Base-by-base conservation (phyloP, 2,888 invertebrate genomes). In the Andrena haemorrhoa region DNA sequence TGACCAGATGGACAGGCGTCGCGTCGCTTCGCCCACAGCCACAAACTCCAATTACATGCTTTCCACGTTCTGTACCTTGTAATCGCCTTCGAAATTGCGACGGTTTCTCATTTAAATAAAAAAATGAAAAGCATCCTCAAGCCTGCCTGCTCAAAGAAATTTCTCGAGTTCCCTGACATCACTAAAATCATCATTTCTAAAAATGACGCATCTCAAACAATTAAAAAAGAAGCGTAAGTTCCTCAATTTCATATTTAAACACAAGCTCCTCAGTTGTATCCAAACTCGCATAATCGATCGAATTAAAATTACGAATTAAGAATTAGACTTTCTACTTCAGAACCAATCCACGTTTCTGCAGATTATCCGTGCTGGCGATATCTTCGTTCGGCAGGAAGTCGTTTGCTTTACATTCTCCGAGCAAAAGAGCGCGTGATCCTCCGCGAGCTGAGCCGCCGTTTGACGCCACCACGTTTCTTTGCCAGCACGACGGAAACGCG, bases 1-100 rank as follows among this genome's bases (percentile, higher is more conserved):
- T 93, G 89, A 93, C 92, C 84, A 77, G 64, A 74, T 82, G 87
- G 83, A 82, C 84, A 78, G 76, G 65, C 66, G 69, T 23, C 53
- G 58, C 70, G 69, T 23, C 53, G 58, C 64, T 73, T 47, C 69
- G 79, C 64, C 71, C 77, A 61, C 64, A 79, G 29, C 66, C 76
- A 79, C 75, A 72, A 70, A 74, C 78, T 68, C 63, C 84, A 89
- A 87, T 88, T 87, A 88, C 83, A 84, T 84, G 83, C 86, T 88
- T 86, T 89, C 87, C 86, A 83, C 84, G 78, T 84, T 90, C 84
- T 47, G 81, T 89, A 75, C 75, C 75, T 79, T 76, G 77, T 71
- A 75, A 80, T 86, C 79, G 63, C 23, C 63, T 66, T 61, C 56
- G 74, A 69, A 74, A 70, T 72, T 63, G 76, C 73, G 77, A 76